Evolutionary conservation across 1,140 invertebrate genomes (phyloP).

Genomic region (Caenorhabditis inopinata): DNA sequence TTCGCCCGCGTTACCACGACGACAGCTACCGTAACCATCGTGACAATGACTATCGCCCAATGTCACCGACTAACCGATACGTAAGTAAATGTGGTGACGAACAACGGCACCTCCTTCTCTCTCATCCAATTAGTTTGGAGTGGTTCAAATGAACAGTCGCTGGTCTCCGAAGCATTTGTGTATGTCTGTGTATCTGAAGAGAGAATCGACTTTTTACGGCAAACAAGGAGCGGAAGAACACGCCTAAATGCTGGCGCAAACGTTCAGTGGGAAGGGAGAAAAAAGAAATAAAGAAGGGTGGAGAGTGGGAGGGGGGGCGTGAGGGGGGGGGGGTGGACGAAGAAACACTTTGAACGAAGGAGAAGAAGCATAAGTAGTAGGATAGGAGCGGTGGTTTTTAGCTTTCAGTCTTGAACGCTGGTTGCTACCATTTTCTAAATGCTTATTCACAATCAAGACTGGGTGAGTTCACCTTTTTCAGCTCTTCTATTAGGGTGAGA

Average conservation of each 20-base stretch:
- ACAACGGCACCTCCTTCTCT: not conserved
- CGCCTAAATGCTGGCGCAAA: constrained; percentile 15
- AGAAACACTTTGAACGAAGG: not conserved
- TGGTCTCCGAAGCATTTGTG: not conserved
- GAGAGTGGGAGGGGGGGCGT: not conserved
- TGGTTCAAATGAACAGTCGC: constrained; percentile 7
- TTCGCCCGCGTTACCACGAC: constrained; percentile 43
- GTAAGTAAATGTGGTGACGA: constrained; percentile 28
- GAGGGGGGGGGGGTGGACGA: not conserved
- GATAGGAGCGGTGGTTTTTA: not conserved
- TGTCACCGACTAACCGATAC: constrained; percentile 28
- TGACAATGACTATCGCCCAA: constrained; percentile 26
- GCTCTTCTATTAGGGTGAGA: not conserved
- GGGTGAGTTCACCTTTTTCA: not conserved
- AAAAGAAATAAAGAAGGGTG: not conserved
- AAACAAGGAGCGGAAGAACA: not conserved
- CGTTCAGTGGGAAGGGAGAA: not conserved
- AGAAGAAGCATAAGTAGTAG: not conserved
- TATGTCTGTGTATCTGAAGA: not conserved
- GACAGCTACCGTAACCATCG: constrained; percentile 35
- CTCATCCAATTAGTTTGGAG: constrained; percentile 27
- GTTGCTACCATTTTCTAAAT: constrained; percentile 18
- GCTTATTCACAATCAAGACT: constrained; percentile 32
- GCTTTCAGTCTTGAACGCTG: constrained; percentile 15
- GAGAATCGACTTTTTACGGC: constrained; percentile 7